These are phyloP conservation scores for Gymnocypris eckloni DNA, from an alignment of 2,797 vertebrate genomes.

Conservation along the genomic window DNA sequence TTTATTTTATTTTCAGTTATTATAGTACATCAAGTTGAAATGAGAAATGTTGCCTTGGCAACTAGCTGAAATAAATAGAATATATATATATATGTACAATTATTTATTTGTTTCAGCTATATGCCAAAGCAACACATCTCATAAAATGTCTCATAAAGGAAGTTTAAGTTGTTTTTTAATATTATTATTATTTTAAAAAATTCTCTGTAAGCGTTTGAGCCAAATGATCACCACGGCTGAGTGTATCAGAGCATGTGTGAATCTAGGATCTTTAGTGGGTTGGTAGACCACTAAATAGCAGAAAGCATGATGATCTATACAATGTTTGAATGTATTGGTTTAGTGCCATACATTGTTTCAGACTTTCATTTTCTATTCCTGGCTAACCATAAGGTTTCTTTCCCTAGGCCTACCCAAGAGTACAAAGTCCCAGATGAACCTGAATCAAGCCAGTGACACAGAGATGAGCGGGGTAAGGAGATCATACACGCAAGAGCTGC, in stretches of 20 bases:
- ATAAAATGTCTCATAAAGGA: no score
- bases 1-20: not conserved
- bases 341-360: not conserved
- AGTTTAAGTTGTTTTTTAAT: no score
- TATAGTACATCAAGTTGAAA: not conserved
- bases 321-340: not conserved
- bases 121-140: no score
- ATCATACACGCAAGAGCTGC: constrained; percentile 76
- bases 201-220: not conserved
- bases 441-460: constrained; percentile 40
- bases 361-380: constrained; percentile 33
- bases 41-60: not conserved
- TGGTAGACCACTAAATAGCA: not conserved
- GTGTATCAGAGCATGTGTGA: not conserved
- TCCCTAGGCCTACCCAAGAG: constrained; percentile 49
- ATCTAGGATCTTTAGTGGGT: not conserved
- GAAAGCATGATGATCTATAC: not conserved
- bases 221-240: not conserved
- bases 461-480: constrained; percentile 46
- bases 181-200: no score
- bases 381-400: not conserved
- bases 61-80: not conserved
- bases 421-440: constrained; percentile 50
- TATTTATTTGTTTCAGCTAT: not conserved
- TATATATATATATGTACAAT: not conserved